Evolutionary conservation across 2,797 vertebrate genomes (phyloP).

Genomic region (Synaphobranchus kaupii): DNA sequence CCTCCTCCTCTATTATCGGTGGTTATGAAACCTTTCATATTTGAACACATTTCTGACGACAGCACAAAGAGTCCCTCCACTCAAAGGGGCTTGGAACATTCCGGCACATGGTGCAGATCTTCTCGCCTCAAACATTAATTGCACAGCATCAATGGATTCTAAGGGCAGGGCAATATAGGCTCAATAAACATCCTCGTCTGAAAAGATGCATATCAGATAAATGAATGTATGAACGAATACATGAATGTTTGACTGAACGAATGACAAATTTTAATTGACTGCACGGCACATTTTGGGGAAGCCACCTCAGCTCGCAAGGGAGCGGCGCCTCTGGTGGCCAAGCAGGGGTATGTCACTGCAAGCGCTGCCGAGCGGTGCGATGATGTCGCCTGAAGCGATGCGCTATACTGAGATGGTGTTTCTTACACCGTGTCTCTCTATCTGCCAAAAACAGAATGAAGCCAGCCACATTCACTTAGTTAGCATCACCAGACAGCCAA

Average conservation of each 20-base stretch:
- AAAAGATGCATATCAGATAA: too few relatives aligned
- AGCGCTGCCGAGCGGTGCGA: neutral
- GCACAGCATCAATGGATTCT: neutral
- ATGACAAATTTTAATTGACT: neutral
- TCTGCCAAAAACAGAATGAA: neutral
- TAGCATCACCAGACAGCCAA: neutral
- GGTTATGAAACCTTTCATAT: neutral
- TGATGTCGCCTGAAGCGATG: neutral
- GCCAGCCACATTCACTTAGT: neutral
- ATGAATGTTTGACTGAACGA: neutral
- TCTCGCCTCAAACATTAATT: neutral
- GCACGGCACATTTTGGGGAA: neutral
- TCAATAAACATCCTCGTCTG: too few relatives aligned
- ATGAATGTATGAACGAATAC: too few relatives aligned
- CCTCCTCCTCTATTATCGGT: neutral
- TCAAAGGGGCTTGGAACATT: neutral
- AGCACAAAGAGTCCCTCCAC: neutral
- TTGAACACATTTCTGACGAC: neutral
- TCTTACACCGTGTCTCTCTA: neutral
- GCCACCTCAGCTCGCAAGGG: neutral
- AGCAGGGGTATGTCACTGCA: neutral
- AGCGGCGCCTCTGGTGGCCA: neutral
- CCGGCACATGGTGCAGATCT: neutral
- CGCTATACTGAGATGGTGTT: neutral
- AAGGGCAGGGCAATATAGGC: too few relatives aligned